Evolutionary conservation across 2,888 invertebrate species (phyloP).

Genomic region (Pseudanteris insignis): DNA sequence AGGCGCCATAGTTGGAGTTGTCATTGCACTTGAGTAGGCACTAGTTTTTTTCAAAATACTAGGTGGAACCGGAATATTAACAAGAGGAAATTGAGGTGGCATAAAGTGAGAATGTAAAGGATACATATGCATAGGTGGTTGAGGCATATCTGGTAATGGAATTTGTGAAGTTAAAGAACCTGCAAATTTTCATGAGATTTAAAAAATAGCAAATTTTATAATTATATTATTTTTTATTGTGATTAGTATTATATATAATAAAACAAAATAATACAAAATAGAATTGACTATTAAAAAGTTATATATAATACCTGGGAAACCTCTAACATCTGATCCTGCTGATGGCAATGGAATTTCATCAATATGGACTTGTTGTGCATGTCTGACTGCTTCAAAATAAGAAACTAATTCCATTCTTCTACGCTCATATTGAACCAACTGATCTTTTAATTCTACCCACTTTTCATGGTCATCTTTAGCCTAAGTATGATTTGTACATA

Average conservation of each 20-base stretch:
- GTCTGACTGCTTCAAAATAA: conserved; percentile 94
- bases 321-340: conserved; percentile 56
- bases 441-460: conserved; percentile 88
- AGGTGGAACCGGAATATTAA: conserved; percentile 71
- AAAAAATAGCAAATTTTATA: no score
- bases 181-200: no score
- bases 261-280: conserved; percentile 2
- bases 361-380: conserved; percentile 93
- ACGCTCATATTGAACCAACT: conserved; percentile 93
- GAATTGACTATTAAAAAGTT: no score
- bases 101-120: conserved; percentile 60
- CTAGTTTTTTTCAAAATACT: conserved; percentile 81
- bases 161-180: conserved; percentile 70
- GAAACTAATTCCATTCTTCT: conserved; percentile 86
- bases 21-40: conserved; percentile 65
- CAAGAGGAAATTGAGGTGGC: conserved; percentile 65
- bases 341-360: conserved; percentile 96
- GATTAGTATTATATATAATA: not conserved
- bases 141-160: conserved; percentile 68
- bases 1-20: conserved; percentile 54
- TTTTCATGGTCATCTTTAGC: conserved; percentile 96
- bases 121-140: conserved; percentile 60
- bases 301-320: conserved; percentile 53
- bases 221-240: not conserved
- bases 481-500: no score